Evolutionary conservation across 2,113 vertebrate species (phyloP), one percentile per base, ranked within the genome.

Genomic region (Xenus cinereus): DNA sequence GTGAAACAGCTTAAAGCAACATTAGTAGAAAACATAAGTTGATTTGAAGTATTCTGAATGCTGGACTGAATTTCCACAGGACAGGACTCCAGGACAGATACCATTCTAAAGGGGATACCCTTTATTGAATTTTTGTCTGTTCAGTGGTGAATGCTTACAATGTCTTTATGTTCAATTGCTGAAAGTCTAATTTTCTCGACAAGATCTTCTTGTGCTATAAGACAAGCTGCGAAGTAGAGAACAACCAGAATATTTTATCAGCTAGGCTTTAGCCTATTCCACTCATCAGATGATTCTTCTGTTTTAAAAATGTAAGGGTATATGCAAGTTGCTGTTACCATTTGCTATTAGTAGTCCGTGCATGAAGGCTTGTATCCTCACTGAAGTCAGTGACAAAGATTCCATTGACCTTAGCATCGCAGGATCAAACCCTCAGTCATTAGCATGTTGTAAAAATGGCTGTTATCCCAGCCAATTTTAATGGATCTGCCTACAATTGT

Each of bases 361-460:
- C 81, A 76, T 85, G 69, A 66, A 87, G 51, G 62, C 7, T 67
- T 57, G 39, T 57, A 63, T 77, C 84, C 87, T 84, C 73, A 3
- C 56, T 51, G 84, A 28, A 81, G 60, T 41, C n/a, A 12, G 62
- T 82, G 80, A 96, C 94, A 96, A 87, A 97, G 93, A 57, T 69
- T 68, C 81, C 84, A 32, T 71, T 92, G 93, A 81, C 77, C 84
- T 95, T 76, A 81, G 76, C 0, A 0, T 19, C 15, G 14, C 51
- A 84, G 72, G 73, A 97, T 90, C 96, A 81, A 81, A 72, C 64
- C 83, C 85, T 30, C 53, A 15, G 69, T 92, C 83, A 75, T 89
- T 72, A 82, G 56, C 56, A 64, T 35, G 11, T n/a, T 96, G 74
- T 96, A 82, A 91, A 95, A 91, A 72, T 2, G 10, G 17, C 84